Percentiles rank a stretch among this genome's conserved stretches.
These are phyloP conservation scores for Scaeva pyrastri DNA, from an alignment of 2,888 invertebrate species.

Conservation along the genomic window DNA sequence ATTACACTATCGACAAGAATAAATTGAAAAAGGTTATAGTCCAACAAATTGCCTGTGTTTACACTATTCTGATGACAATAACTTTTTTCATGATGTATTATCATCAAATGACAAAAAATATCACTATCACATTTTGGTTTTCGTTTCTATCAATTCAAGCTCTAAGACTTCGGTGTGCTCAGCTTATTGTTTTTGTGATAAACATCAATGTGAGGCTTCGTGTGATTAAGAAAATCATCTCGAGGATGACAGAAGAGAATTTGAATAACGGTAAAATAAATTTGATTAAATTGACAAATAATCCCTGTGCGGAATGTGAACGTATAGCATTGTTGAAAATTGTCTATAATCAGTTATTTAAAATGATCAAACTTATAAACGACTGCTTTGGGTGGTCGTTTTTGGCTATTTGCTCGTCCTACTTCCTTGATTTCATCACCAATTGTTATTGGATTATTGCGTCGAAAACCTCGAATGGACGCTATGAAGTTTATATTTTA, in stretches of 20 bases:
- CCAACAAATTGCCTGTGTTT: slow-evolving; percentile 59
- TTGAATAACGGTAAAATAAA: not conserved
- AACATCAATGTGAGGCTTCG: slow-evolving; percentile 56
- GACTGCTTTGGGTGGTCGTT: slow-evolving; percentile 82
- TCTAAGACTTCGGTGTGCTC: slow-evolving; percentile 79
- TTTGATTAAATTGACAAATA: slow-evolving; percentile 16
- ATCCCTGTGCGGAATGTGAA: slow-evolving; percentile 74
- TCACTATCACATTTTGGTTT: slow-evolving; percentile 75
- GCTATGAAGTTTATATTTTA: slow-evolving; percentile 48
- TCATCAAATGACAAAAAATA: slow-evolving; percentile 46
- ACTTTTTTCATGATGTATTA: slow-evolving; percentile 76
- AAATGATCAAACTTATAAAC: slow-evolving; percentile 78
- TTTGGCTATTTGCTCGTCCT: slow-evolving; percentile 79
- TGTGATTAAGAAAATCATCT: slow-evolving; percentile 32
- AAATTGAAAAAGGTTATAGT: slow-evolving; percentile 22
- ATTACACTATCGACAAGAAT: slow-evolving; percentile 23
- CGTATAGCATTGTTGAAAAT: slow-evolving; percentile 79
- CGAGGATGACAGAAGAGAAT: not conserved
- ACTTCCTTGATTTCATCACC: slow-evolving; percentile 81
- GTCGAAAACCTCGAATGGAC: slow-evolving; percentile 46
- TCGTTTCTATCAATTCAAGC: slow-evolving; percentile 77
- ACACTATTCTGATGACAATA: slow-evolving; percentile 60
- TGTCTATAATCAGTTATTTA: slow-evolving; percentile 80
- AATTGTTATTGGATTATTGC: slow-evolving; percentile 81
- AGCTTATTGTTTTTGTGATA: slow-evolving; percentile 77